A percentile compares a stretch with the other conserved stretches of the same genome.
phyloP scores from a whole-genome alignment of 2,797 vertebrate genomes.

The Huso huso region DNA sequence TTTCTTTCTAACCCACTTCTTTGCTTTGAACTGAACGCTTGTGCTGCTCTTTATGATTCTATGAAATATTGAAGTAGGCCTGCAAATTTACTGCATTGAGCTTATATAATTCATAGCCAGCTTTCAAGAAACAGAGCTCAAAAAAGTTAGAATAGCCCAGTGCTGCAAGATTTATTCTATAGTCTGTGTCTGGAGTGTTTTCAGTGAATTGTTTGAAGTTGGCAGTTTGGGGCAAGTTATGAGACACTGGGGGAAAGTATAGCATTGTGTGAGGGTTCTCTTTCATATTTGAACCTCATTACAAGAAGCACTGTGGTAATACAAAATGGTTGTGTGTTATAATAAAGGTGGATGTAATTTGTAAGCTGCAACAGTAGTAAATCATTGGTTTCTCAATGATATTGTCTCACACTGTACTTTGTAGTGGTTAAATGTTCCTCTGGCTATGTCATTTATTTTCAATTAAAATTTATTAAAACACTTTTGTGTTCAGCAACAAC shows the following conservation, averaged over 20 bases:
- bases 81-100: slow-evolving; percentile 18
- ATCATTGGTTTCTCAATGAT: too few species aligned
- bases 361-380: too few species aligned
- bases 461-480: too few species aligned
- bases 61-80: slow-evolving; percentile 45
- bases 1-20: slow-evolving; percentile 12
- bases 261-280: too few species aligned
- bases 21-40: slow-evolving; percentile 22
- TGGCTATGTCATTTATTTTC: too few species aligned
- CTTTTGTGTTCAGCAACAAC: too few species aligned
- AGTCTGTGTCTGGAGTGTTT: background rate
- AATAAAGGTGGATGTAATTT: too few species aligned
- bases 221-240: background rate
- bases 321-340: too few species aligned
- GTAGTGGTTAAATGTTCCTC: too few species aligned
- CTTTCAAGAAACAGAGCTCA: slow-evolving; percentile 32
- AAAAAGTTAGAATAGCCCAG: background rate
- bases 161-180: slow-evolving; percentile 1
- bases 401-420: too few species aligned
- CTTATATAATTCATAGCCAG: slow-evolving; percentile 41
- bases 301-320: too few species aligned
- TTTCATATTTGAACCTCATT: too few species aligned
- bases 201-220: background rate
- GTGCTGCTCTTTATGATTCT: slow-evolving; percentile 26
- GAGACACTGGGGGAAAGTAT: background rate